Evolutionary conservation across 2,888 invertebrate species (phyloP), one percentile per base, ranked within the genome.

Genomic region (Scaptomyza flava): DNA sequence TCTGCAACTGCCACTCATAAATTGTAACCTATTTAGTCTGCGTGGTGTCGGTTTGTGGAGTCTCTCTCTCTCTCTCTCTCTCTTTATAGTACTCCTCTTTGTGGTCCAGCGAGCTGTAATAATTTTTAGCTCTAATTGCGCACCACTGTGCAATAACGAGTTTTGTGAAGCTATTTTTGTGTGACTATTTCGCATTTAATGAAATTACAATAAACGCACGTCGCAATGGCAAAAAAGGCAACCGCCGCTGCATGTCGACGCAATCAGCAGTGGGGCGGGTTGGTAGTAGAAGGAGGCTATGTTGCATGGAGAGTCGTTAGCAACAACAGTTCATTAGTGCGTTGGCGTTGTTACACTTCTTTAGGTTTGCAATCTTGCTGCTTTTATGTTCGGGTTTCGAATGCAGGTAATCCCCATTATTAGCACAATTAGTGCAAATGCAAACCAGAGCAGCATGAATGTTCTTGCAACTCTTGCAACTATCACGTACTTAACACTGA

Each of bases 191-290:
- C 79, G 74, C 82, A 69, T 82, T 82, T 82, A 89, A 87, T 89
- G 82, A 82, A 82, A 82, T 89, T 89, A 82, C 89, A 82, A 82
- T 81, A 87, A 82, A 87, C 82, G 81, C 89, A 79, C 74, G 75
- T 68, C 62, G 68, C 57, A 72, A 41, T 48, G 66, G 38, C 51
- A 17, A 9, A 63, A 75, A 72, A 71, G 62, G 73, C 65, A 54
- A 51, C 67, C 51, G 61, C 54, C 42, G 46, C 50, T 78, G 14
- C 38, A 38, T 71, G 80, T 77, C 72, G 56, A 45, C 68, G 72
- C 80, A 80, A 71, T 68, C 65, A 76, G 51, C 7, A n/a, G 14
- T 4, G 23, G 34, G 30, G n/a, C n/a, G 27, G 52, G 50, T 43
- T 7, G 6, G n/a, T 14, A 31, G 52, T 36, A 27, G 43, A 36